These are phyloP conservation scores for Montipora capitata DNA, from an alignment of 92 coral and sea anemone species.

Conservation along the genomic window DNA sequence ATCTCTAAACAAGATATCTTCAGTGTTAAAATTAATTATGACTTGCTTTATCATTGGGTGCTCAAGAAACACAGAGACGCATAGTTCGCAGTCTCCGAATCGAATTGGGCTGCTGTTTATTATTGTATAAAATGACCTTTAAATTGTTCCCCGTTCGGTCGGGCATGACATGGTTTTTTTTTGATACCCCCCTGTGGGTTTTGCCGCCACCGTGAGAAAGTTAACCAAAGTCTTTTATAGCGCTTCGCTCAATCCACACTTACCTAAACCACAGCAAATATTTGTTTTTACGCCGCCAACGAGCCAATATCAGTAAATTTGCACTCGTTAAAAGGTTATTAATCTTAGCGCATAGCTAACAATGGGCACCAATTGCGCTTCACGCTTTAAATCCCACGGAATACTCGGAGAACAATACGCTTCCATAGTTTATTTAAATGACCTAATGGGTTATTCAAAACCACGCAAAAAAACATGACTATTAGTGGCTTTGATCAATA, in stretches of 20 bases:
- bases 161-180: background rate
- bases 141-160: slow-evolving; percentile 10
- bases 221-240: slow-evolving; percentile 21
- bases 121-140: slow-evolving; percentile 2
- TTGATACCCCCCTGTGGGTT: background rate
- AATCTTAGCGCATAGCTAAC: slow-evolving; percentile 52
- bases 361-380: slow-evolving; percentile 50
- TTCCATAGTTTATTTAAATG: slow-evolving; percentile 56
- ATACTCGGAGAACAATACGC: slow-evolving; percentile 41
- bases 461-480: slow-evolving; percentile 54
- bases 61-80: background rate
- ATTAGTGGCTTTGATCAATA: slow-evolving; percentile 4
- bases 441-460: slow-evolving; percentile 56
- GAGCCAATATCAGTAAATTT: slow-evolving; percentile 52
- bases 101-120: background rate
- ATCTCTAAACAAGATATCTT: background rate
- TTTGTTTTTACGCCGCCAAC: slow-evolving; percentile 45
- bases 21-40: background rate
- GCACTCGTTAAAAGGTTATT: slow-evolving; percentile 60
- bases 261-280: slow-evolving; percentile 40
- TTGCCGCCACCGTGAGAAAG: slow-evolving; percentile 52
- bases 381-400: slow-evolving; percentile 58
- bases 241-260: slow-evolving; percentile 38
- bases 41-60: background rate
- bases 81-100: background rate